phyloP scores from a whole-genome alignment of 1,140 invertebrate species.

The Lordiphosa mommai region DNA sequence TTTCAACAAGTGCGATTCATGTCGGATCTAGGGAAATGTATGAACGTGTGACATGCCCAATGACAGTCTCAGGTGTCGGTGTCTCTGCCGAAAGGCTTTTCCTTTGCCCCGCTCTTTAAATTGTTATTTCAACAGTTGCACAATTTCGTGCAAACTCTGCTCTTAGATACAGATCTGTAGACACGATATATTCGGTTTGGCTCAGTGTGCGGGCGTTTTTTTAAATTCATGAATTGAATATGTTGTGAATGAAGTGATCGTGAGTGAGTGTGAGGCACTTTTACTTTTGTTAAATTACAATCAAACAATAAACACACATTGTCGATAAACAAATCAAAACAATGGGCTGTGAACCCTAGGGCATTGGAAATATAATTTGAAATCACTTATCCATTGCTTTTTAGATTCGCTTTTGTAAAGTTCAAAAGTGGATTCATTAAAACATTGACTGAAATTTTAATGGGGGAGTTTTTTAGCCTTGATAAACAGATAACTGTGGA shows the following conservation, averaged over 20 bases:
- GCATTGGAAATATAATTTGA: constrained; percentile 27
- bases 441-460: too few relatives aligned
- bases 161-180: constrained; percentile 57
- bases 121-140: constrained; percentile 73
- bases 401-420: too few relatives aligned
- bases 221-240: constrained; percentile 62
- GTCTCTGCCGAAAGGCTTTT: constrained; percentile 13
- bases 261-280: constrained; percentile 50
- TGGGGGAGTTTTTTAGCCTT: too few relatives aligned
- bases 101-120: constrained; percentile 35
- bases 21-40: background rate
- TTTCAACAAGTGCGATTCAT: constrained; percentile 35
- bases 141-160: constrained; percentile 63
- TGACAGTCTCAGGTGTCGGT: constrained; percentile 36
- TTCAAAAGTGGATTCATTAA: too few relatives aligned
- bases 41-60: constrained; percentile 5
- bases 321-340: constrained; percentile 27
- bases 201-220: constrained; percentile 29
- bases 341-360: constrained; percentile 26
- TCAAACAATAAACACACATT: constrained; percentile 23
- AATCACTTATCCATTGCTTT: background rate
- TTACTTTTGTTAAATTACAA: constrained; percentile 57
- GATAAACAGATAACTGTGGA: too few relatives aligned
- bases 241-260: constrained; percentile 65
- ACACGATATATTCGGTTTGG: constrained; percentile 37